Evolutionary conservation across 2,888 invertebrate genomes (phyloP).

Genomic region (Eledona agricola): DNA sequence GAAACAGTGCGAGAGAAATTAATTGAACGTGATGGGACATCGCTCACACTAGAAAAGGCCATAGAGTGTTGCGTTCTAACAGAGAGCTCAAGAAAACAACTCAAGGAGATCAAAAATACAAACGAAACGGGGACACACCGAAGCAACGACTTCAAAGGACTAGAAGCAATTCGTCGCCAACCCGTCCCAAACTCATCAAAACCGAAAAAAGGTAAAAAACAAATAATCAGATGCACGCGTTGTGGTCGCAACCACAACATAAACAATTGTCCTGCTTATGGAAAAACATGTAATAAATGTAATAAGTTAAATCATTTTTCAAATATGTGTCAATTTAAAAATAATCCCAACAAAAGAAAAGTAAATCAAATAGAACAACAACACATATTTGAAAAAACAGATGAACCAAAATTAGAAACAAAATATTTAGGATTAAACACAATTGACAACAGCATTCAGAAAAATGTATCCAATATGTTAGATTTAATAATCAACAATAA

Average conservation of each 20-base stretch:
- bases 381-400: no score
- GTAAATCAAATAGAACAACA: no score
- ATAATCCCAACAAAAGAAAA: constrained; percentile 3
- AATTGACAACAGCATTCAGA: neutral
- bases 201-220: no score
- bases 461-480: constrained; percentile 1
- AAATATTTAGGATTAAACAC: neutral
- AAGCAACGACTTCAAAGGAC: neutral
- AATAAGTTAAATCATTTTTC: constrained; percentile 25
- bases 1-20: constrained; percentile 24
- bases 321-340: constrained; percentile 9
- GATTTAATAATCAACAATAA: constrained; percentile 33
- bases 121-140: no score
- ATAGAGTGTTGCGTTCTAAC: constrained; percentile 16
- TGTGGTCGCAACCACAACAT: constrained; percentile 13
- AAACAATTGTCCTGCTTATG: constrained; percentile 22
- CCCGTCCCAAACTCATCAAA: constrained; percentile 2
- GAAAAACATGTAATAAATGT: constrained; percentile 12
- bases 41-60: constrained; percentile 6
- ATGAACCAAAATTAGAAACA: constrained; percentile 3
- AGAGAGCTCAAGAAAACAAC: constrained; percentile 14
- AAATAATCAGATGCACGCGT: no score
- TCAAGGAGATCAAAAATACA: constrained; percentile 22
- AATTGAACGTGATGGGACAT: constrained; percentile 14
- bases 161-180: constrained; percentile 1